phyloP scores from a whole-genome alignment of 2,113 vertebrate genomes.

The Mastomys coucha region DNA sequence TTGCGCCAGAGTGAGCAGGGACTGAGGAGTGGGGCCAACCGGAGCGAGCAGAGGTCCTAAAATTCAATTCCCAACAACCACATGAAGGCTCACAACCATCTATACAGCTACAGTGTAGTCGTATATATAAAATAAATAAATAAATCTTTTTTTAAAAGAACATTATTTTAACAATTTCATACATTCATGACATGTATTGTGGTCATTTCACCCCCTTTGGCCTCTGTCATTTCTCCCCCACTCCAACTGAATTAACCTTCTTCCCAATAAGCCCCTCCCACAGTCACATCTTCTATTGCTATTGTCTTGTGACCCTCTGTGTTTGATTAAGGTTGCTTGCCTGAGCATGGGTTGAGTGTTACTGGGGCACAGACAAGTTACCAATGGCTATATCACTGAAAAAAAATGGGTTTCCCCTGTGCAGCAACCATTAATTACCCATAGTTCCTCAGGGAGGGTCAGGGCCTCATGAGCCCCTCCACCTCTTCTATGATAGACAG shows the following conservation, averaged over 20 bases:
- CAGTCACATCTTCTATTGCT: background rate
- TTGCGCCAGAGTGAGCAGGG: too few relatives aligned
- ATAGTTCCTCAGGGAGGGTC: background rate
- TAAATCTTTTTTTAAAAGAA: too few relatives aligned
- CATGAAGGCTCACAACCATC: too few relatives aligned
- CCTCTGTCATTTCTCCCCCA: background rate
- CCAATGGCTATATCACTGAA: background rate
- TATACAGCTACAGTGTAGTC: too few relatives aligned
- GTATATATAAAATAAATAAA: too few relatives aligned
- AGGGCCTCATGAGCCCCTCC: background rate
- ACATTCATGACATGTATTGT: background rate
- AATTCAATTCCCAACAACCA: too few relatives aligned
- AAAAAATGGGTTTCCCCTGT: background rate
- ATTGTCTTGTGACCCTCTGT: too few relatives aligned
- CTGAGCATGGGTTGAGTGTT: background rate
- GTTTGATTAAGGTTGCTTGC: background rate
- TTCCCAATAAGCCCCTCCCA: background rate
- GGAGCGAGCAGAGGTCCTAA: too few relatives aligned
- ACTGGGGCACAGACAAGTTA: background rate
- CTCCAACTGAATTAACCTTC: background rate
- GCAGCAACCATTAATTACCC: background rate
- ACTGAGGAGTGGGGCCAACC: too few relatives aligned
- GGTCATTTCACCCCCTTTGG: background rate
- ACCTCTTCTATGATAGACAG: background rate
- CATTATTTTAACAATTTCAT: background rate